Evolutionary conservation across 1,140 invertebrate genomes (phyloP), one percentile per base, ranked within the genome.

Genomic region (Thaumatotibia leucotreta): DNA sequence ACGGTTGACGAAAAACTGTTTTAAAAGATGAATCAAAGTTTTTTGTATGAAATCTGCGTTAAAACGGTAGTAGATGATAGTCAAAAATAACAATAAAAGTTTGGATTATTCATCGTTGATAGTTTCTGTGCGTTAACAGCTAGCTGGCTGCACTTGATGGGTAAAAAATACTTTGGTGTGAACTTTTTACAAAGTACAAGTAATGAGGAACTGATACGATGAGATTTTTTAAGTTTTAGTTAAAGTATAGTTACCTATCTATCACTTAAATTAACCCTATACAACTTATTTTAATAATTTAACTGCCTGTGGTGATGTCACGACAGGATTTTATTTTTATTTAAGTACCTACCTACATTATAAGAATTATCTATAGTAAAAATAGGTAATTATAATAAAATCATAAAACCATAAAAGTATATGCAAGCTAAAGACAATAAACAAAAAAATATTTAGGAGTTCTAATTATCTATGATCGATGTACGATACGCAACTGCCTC

Each of bases 1-100:
- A 75, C 74, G 74, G 73, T 78, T 78, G 76, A 80, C 78, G 74
- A 80, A 78, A 72, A 74, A 72, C 61, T 62, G 61, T 62, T 64
- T 49, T 64, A 31, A 61, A 64, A 39, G 31, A 66, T 73, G 68
- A 70, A 63, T 70, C 39, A 54, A 66, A 50, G 49, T 33, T 77
- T 77, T 80, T 80, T 78, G 27, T 68, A 14, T 29, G 6, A 73
- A 76, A 75, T 74, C 67, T 69, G 75, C 71, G 73, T 70, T 66
- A 76, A 76, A 80, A 72, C 74, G 72, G 63, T 66, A 39, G 64
- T 61, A 27, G 58, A 63, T 71, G 64, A 72, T 66, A 72, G 65
- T 29, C 31, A 9, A 49, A 68, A 72, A 72, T 63, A 65, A 67
- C 49, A 68, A 32, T 63, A 74, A 74, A 74, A 72, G 50, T 61